Percentiles rank a stretch among this genome's conserved stretches.
Conservation (phyloP, 30 jellyfish, hydroid and myxozoan genomes). For the Aurelia sp. region DNA sequence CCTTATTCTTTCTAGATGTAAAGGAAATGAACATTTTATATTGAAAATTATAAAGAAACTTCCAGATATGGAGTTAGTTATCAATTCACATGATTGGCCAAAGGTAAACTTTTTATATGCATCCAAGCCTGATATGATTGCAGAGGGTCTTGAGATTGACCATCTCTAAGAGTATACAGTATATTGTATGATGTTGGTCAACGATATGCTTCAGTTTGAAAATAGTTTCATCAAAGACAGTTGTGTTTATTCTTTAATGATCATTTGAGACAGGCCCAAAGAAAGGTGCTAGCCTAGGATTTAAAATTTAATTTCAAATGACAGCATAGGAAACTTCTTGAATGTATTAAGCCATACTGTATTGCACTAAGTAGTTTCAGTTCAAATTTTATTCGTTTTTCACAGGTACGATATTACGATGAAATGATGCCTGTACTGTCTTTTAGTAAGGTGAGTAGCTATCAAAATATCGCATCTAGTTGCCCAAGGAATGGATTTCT, state of each 20-base stretch:
- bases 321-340: background rate
- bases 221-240: too few relatives aligned
- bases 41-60: slow-evolving; percentile 76
- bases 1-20: slow-evolving; percentile 55
- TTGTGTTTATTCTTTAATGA: too few relatives aligned
- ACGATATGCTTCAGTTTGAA: too few relatives aligned
- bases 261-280: too few relatives aligned
- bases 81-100: slow-evolving; percentile 96
- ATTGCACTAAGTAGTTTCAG: background rate
- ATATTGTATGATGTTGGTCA: too few relatives aligned
- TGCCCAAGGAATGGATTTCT: too few relatives aligned
- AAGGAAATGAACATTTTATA: slow-evolving; percentile 92
- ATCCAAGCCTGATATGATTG: too few relatives aligned
- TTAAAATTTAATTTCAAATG: background rate
- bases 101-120: slow-evolving; percentile 43
- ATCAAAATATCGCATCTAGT: too few relatives aligned
- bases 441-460: slow-evolving; percentile 68
- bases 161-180: too few relatives aligned
- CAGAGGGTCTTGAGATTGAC: too few relatives aligned
- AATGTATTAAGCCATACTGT: background rate
- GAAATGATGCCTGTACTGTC: slow-evolving; percentile 76
- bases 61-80: slow-evolving; percentile 90
- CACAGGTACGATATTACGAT: slow-evolving; percentile 59
- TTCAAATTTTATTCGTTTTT: background rate
- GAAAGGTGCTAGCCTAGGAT: too few relatives aligned